Evolutionary conservation across 1,140 invertebrate species (phyloP).

Genomic region (Diabrotica virgifera): DNA sequence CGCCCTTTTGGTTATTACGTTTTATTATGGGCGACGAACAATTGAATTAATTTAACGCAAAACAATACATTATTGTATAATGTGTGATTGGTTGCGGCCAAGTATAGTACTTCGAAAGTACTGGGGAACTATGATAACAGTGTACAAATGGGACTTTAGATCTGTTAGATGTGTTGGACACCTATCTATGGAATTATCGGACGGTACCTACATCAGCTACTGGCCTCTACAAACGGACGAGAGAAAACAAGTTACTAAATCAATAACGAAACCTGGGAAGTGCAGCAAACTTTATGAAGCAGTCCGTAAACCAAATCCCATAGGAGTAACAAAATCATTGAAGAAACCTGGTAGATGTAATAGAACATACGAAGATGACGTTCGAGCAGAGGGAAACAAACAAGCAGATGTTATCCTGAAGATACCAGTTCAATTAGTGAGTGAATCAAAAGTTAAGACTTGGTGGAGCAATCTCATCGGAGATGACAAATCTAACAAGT

Average conservation of each 20-base stretch:
- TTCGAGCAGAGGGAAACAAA: neutral
- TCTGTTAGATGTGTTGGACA: neutral
- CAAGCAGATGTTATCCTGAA: neutral
- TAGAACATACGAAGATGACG: conserved; percentile 1
- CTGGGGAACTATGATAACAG: neutral
- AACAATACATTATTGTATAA: no score
- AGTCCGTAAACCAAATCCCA: neutral
- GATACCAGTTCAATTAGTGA: neutral
- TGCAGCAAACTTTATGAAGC: neutral
- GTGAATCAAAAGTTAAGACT: neutral
- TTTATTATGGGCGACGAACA: no score
- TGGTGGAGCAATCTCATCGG: neutral
- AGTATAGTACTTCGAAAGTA: neutral
- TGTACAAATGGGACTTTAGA: neutral
- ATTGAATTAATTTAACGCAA: no score
- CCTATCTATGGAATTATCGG: conserved; percentile 8
- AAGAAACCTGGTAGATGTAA: neutral
- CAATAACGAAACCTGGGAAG: neutral
- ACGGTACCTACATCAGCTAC: conserved; percentile 6
- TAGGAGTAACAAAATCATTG: neutral
- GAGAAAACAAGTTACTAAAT: neutral
- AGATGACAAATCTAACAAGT: neutral
- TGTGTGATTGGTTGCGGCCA: no score
- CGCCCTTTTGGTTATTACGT: no score
- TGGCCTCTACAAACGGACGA: neutral